Evolutionary conservation across 2,113 vertebrate genomes (phyloP).

Genomic region (Megaleporinus macrocephalus): DNA sequence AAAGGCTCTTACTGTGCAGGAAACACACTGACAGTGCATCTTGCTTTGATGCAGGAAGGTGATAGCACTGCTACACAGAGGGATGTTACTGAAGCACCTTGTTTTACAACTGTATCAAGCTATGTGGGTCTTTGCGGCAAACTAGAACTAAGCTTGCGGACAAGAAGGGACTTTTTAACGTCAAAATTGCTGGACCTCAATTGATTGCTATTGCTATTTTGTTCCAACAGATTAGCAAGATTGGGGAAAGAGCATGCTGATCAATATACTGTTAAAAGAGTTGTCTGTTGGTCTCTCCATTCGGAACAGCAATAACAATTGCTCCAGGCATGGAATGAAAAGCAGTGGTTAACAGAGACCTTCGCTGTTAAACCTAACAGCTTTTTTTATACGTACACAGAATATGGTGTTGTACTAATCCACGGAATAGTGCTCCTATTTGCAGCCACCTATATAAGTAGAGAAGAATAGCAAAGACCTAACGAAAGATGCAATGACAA

Average conservation of each 20-base stretch:
- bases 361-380: background rate
- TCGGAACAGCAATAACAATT: background rate
- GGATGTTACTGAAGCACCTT: background rate
- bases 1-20: conserved; percentile 6
- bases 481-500: too few species aligned
- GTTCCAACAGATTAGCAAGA: background rate
- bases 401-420: background rate
- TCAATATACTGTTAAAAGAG: conserved; percentile 2
- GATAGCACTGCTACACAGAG: background rate
- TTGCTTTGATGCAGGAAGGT: background rate
- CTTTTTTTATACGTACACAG: background rate
- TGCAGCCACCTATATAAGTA: background rate
- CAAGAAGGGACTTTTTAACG: background rate
- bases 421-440: background rate
- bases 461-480: background rate
- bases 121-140: background rate
- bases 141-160: background rate
- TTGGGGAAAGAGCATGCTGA: background rate
- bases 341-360: background rate
- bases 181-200: background rate
- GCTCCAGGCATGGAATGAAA: background rate
- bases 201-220: background rate
- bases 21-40: conserved; percentile 5
- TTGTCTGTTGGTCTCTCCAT: background rate
- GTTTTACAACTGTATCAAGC: background rate